These are phyloP conservation scores for Uropetala carovei DNA, from an alignment of 2,888 invertebrate genomes.

Conservation along the genomic window DNA sequence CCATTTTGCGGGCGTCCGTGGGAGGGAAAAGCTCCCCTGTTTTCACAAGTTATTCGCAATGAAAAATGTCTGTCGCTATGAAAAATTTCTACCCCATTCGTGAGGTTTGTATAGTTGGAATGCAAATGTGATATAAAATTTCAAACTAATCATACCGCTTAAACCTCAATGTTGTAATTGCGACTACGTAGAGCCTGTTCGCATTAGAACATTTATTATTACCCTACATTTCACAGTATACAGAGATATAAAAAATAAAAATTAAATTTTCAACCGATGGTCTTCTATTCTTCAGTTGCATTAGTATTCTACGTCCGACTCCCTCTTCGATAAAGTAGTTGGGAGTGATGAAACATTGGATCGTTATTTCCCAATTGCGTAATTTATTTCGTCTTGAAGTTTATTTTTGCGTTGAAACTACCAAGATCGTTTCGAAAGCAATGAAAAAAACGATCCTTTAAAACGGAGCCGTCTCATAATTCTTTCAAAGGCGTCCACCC, in stretches of 20 bases:
- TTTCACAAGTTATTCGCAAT: background rate
- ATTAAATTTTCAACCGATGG: background rate
- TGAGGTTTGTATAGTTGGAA: too few species aligned
- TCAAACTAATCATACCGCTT: too few species aligned
- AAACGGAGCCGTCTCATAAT: background rate
- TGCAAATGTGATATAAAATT: too few species aligned
- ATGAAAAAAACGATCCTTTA: slow-evolving; percentile 22
- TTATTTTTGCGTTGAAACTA: background rate
- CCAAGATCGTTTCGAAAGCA: background rate
- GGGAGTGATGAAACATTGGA: background rate
- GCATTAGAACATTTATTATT: too few species aligned
- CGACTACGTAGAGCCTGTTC: too few species aligned
- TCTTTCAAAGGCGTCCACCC: background rate
- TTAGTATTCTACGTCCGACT: background rate
- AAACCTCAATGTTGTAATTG: too few species aligned
- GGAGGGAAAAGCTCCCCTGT: too few species aligned
- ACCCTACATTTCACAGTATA: too few species aligned
- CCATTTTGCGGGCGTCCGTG: too few species aligned
- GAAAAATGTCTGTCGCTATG: background rate
- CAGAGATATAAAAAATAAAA: too few species aligned
- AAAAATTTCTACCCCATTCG: background rate
- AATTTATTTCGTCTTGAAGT: background rate
- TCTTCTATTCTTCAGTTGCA: background rate
- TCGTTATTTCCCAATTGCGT: background rate
- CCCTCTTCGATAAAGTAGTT: background rate